These are phyloP conservation scores for Huso huso DNA, from an alignment of 2,797 vertebrate species.

Conservation along the genomic window DNA sequence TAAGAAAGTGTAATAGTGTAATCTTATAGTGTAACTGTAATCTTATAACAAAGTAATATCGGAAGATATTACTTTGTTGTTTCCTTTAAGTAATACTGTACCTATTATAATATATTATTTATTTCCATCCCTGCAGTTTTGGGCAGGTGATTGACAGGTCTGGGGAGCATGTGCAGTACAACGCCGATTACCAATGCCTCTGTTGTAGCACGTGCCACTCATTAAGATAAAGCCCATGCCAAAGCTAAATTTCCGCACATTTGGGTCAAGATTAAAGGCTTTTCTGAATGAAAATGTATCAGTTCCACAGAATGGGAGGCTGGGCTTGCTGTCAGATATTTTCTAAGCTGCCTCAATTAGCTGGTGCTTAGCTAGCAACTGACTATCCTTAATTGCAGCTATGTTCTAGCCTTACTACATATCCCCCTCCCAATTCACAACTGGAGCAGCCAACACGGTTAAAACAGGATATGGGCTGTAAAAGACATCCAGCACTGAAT, in stretches of 20 bases:
- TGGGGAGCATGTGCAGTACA: too few species aligned
- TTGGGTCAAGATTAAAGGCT: slow-evolving; percentile 4
- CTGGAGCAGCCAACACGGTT: slow-evolving; percentile 15
- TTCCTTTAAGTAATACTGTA: too few species aligned
- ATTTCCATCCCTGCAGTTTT: too few species aligned
- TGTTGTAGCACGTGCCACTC: neutral
- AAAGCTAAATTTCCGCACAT: neutral
- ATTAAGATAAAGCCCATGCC: neutral
- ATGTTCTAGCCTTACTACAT: slow-evolving; percentile 10
- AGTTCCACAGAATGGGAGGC: slow-evolving; percentile 4
- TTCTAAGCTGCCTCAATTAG: slow-evolving; percentile 20
- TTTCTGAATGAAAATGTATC: slow-evolving; percentile 6
- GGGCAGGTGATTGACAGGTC: too few species aligned
- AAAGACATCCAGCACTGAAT: too few species aligned
- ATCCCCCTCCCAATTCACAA: neutral
- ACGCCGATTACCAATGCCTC: too few species aligned
- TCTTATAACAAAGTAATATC: too few species aligned
- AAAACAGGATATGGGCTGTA: slow-evolving; percentile 16
- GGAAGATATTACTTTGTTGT: too few species aligned
- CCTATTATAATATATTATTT: too few species aligned
- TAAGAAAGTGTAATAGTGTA: too few species aligned
- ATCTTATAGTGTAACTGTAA: too few species aligned
- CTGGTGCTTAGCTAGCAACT: slow-evolving; percentile 18
- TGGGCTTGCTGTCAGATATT: slow-evolving; percentile 33
- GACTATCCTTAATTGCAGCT: slow-evolving; percentile 19